Conservation (phyloP, 2,888 invertebrate species). For the Chalcosyrphus nemorum region DNA sequence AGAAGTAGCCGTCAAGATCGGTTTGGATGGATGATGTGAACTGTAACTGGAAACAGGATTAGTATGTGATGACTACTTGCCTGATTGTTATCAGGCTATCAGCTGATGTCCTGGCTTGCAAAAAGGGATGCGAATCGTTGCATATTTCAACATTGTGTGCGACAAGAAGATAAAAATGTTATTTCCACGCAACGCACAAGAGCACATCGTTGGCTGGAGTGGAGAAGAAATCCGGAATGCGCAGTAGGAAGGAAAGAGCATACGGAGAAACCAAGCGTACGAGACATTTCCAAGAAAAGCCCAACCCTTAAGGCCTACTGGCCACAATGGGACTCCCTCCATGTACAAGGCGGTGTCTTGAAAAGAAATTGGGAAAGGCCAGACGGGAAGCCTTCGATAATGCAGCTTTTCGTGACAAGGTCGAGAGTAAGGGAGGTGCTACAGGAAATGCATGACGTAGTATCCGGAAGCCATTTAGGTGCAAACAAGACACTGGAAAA, state of each 20-base stretch:
- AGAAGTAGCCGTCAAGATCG: neutral
- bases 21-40: neutral
- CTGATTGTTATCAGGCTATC: too few relatives aligned
- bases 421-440: neutral
- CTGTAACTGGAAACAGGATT: neutral
- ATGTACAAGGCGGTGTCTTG: too few relatives aligned
- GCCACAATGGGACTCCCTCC: too few relatives aligned
- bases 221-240: too few relatives aligned
- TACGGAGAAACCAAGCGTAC: too few relatives aligned
- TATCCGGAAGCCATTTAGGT: neutral
- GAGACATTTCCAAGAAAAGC: too few relatives aligned
- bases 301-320: too few relatives aligned
- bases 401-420: neutral
- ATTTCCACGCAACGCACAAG: too few relatives aligned
- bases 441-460: neutral
- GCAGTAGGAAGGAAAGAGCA: too few relatives aligned
- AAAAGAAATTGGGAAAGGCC: neutral
- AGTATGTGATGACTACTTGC: neutral
- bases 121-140: neutral
- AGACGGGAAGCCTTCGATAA: neutral
- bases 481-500: neutral
- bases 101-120: neutral
- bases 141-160: neutral
- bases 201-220: too few relatives aligned
- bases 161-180: too few relatives aligned